These are phyloP conservation scores for Metaphire vulgaris DNA, from an alignment of 1,140 invertebrate species.

Conservation along the genomic window DNA sequence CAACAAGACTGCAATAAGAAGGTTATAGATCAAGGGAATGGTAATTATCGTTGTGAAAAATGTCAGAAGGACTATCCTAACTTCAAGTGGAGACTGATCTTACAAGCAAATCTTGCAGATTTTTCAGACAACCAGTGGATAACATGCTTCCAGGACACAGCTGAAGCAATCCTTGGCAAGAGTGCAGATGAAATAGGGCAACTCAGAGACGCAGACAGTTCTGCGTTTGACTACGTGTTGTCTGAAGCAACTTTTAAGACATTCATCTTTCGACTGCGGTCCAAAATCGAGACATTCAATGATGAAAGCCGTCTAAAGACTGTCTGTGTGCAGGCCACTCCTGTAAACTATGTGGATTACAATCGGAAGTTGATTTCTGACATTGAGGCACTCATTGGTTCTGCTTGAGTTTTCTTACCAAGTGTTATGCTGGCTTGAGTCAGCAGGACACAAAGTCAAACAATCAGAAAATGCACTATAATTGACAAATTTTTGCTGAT, in stretches of 20 bases:
- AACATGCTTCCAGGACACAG: conserved; percentile 80
- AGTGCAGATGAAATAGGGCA: conserved; percentile 65
- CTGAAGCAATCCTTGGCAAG: conserved; percentile 70
- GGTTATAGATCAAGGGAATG: conserved; percentile 76
- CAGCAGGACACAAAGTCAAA: too few species aligned
- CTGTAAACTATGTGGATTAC: conserved; percentile 69
- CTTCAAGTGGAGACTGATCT: conserved; percentile 77
- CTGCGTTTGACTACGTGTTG: conserved; percentile 57
- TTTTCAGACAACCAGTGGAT: conserved; percentile 73
- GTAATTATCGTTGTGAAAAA: conserved; percentile 86
- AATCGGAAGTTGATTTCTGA: conserved; percentile 59
- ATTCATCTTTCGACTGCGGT: conserved; percentile 72
- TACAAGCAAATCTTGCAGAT: conserved; percentile 75
- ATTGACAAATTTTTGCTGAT: too few species aligned
- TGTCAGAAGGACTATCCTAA: conserved; percentile 75
- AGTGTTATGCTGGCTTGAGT: too few species aligned
- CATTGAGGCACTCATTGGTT: conserved; percentile 35
- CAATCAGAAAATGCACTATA: too few species aligned
- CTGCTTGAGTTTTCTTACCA: conserved; percentile 3
- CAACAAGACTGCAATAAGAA: conserved; percentile 85
- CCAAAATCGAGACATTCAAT: conserved; percentile 83
- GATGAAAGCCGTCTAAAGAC: conserved; percentile 77
- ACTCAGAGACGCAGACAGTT: conserved; percentile 36
- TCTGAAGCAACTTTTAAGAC: conserved; percentile 68
- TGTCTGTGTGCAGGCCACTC: conserved; percentile 61